These are phyloP conservation scores for Macaria notata DNA, from an alignment of 2,888 invertebrate genomes.

Conservation along the genomic window DNA sequence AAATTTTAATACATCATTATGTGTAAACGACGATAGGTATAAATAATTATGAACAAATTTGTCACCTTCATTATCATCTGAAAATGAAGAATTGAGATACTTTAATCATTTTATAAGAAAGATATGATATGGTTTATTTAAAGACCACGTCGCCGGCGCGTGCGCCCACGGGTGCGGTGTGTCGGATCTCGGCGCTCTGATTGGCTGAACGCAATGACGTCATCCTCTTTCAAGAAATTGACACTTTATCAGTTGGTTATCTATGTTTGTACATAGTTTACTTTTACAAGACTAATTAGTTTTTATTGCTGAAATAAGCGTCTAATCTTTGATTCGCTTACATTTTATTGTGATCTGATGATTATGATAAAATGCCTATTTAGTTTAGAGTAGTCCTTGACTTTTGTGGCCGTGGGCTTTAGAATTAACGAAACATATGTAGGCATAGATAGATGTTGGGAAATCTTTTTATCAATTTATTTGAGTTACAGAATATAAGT, in stretches of 20 bases:
- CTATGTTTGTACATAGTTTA: constrained; percentile 6
- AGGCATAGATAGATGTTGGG: too few species aligned
- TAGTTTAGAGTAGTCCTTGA: too few species aligned
- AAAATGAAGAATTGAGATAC: too few species aligned
- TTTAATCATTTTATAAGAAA: too few species aligned
- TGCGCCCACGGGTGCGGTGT: constrained; percentile 55
- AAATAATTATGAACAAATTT: too few species aligned
- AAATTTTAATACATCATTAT: too few species aligned
- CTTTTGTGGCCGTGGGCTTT: too few species aligned
- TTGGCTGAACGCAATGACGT: constrained; percentile 42
- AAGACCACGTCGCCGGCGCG: constrained; percentile 50
- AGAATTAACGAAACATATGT: too few species aligned
- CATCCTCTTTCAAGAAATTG: constrained; percentile 14
- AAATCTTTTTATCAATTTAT: too few species aligned
- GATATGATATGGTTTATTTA: neutral
- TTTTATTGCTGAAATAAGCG: constrained; percentile 8
- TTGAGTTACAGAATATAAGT: too few species aligned
- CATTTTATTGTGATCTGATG: neutral
- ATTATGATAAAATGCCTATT: neutral
- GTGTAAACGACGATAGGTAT: too few species aligned
- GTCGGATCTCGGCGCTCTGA: constrained; percentile 36
- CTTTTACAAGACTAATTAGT: constrained; percentile 6
- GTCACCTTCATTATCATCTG: too few species aligned
- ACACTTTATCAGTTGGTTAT: constrained; percentile 3
- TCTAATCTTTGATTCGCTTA: constrained; percentile 11